These are phyloP conservation scores for Pristiophorus japonicus DNA, from an alignment of 2,113 vertebrate genomes.

Conservation along the genomic window DNA sequence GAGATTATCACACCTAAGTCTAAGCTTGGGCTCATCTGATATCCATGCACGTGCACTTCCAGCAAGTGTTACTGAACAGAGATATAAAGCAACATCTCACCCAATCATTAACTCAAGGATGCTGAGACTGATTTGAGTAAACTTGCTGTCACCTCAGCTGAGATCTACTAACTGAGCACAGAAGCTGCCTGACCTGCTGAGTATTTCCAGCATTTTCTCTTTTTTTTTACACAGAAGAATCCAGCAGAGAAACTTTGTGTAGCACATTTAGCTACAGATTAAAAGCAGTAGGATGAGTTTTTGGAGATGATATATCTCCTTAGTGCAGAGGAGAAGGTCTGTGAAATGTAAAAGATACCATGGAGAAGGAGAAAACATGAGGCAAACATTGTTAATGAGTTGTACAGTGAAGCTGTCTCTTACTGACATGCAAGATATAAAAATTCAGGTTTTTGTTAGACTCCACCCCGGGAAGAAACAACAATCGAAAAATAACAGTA, in stretches of 20 bases:
- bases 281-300: not conserved
- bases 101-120: not conserved
- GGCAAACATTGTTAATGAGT: not conserved
- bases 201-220: not conserved
- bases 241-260: not conserved
- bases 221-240: not conserved
- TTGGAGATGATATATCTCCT: not conserved
- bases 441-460: not conserved
- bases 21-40: not conserved
- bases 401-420: conserved; percentile 6
- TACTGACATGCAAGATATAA: not conserved
- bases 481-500: conserved; percentile 20
- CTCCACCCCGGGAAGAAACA: not conserved
- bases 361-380: not conserved
- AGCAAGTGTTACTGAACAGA: not conserved
- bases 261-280: not conserved
- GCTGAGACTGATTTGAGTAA: not conserved
- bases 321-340: not conserved
- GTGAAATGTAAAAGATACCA: not conserved
- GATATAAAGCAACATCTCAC: not conserved
- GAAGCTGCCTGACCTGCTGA: not conserved
- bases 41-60: not conserved
- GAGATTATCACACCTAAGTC: not conserved
- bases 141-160: not conserved
- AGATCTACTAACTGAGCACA: not conserved